Evolutionary conservation across 2,113 vertebrate species (phyloP).

Genomic region (Chascanopsetta lugubris): DNA sequence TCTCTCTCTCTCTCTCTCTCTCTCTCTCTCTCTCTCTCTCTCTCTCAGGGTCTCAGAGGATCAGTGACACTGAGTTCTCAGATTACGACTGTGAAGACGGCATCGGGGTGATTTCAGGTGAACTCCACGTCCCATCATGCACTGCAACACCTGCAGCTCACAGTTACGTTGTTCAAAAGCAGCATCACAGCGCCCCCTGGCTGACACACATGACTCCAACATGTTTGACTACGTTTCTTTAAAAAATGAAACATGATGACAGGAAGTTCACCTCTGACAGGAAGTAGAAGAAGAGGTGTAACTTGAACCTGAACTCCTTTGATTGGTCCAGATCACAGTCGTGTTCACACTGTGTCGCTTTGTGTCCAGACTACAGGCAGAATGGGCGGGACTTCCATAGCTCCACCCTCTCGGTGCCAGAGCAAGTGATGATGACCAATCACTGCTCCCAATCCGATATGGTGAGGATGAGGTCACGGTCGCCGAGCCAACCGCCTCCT

Average conservation of each 20-base stretch:
- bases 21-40: constrained; percentile 1
- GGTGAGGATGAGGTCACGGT: constrained; percentile 90
- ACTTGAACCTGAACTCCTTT: too few relatives aligned
- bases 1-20: background rate
- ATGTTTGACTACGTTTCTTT: too few relatives aligned
- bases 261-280: too few relatives aligned
- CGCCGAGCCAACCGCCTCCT: constrained; percentile 90
- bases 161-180: background rate
- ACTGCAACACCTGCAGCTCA: constrained; percentile 7
- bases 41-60: constrained; percentile 89
- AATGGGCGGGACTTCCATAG: constrained; percentile 92
- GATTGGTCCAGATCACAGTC: too few relatives aligned
- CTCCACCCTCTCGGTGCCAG: constrained; percentile 93
- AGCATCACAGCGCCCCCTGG: too few relatives aligned
- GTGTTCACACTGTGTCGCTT: constrained; percentile 1
- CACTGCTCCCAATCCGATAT: constrained; percentile 87
- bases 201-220: too few relatives aligned
- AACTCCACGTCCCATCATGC: constrained; percentile 27
- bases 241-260: too few relatives aligned
- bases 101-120: constrained; percentile 93
- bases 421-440: constrained; percentile 92
- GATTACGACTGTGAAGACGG: constrained; percentile 97
- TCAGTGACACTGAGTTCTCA: constrained; percentile 95
- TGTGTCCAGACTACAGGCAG: constrained; percentile 87
- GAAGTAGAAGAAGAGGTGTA: too few relatives aligned